phyloP scores from a whole-genome alignment of 2,888 invertebrate species.

The Callinectes sapidus region DNA sequence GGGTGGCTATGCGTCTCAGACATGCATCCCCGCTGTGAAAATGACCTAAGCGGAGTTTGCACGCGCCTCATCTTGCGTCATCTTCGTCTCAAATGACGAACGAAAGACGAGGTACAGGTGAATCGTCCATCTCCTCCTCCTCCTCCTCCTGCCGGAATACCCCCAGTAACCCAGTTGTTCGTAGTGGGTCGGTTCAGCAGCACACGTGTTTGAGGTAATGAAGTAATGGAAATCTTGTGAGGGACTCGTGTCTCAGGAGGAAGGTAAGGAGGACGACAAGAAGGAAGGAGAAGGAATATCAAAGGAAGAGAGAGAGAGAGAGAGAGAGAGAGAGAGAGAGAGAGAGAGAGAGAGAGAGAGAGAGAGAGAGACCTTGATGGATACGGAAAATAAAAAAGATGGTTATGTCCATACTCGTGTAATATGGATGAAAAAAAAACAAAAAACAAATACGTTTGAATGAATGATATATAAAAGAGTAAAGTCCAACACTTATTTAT shows the following conservation, averaged over 20 bases:
- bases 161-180: no score
- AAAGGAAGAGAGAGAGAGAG: slow-evolving; percentile 47
- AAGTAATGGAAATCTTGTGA: slow-evolving; percentile 9
- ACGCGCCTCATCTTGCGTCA: neutral
- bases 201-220: neutral
- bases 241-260: neutral
- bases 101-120: neutral
- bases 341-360: slow-evolving; percentile 39
- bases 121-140: neutral
- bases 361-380: neutral
- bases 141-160: neutral
- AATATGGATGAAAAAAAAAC: no score
- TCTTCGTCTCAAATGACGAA: neutral
- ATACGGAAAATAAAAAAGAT: neutral
- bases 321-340: slow-evolving; percentile 48
- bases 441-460: neutral
- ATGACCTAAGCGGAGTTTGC: neutral
- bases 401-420: no score
- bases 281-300: slow-evolving; percentile 30
- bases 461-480: neutral
- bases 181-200: neutral
- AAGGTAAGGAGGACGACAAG: slow-evolving; percentile 9
- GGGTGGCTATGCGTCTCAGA: neutral
- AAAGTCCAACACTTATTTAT: neutral
- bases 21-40: neutral